Percentiles rank a stretch among this genome's conserved stretches.
Conservation (phyloP, 2,888 invertebrate species). For the Ditylenchus weischeri region DNA sequence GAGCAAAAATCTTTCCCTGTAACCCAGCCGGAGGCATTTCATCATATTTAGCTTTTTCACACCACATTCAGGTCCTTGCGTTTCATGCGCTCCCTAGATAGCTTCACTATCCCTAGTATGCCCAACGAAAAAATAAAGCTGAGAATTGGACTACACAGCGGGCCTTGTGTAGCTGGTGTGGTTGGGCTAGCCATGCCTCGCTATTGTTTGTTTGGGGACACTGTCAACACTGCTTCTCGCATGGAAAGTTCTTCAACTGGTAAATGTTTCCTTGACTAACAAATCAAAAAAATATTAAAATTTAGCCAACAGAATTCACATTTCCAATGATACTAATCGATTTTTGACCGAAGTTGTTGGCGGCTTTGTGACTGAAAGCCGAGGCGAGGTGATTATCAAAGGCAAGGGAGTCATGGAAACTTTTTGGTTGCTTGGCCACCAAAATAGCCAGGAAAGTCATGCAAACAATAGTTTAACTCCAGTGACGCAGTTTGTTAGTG, state of each 20-base stretch:
- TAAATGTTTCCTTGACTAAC: neutral
- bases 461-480: neutral
- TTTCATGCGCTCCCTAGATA: slow-evolving; percentile 37
- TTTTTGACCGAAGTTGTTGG: slow-evolving; percentile 50
- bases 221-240: slow-evolving; percentile 16
- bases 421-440: slow-evolving; percentile 39
- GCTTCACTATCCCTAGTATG: slow-evolving; percentile 47
- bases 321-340: slow-evolving; percentile 47
- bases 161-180: slow-evolving; percentile 31
- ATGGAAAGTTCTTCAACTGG: slow-evolving; percentile 19
- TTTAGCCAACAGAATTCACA: slow-evolving; percentile 47
- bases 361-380: slow-evolving; percentile 50
- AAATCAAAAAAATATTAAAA: neutral
- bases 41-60: no score
- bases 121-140: slow-evolving; percentile 40
- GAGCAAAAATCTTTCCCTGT: no score
- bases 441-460: slow-evolving; percentile 8
- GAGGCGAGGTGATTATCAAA: slow-evolving; percentile 54
- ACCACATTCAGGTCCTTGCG: slow-evolving; percentile 1
- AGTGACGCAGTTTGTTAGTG: neutral
- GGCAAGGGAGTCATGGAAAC: slow-evolving; percentile 48
- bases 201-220: slow-evolving; percentile 46
- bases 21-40: no score
- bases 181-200: slow-evolving; percentile 47
- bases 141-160: slow-evolving; percentile 32